Base-by-base conservation (phyloP, 2,888 invertebrate species). In the Ornithoptera alexandrae region DNA sequence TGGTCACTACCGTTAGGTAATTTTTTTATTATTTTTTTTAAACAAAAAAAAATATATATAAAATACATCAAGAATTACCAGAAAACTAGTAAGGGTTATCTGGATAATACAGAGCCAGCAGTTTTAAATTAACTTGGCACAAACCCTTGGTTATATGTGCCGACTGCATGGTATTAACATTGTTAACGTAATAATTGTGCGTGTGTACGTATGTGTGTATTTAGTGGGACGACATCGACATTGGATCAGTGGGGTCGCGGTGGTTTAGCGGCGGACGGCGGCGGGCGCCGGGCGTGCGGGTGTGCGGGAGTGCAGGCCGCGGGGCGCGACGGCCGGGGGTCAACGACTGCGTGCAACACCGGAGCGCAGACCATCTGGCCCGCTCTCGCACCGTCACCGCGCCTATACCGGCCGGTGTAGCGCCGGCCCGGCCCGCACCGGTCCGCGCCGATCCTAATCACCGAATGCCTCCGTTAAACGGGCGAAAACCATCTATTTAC, bases 321-420 rank as follows among this genome's bases (percentile, higher is more conserved):
- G 39, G 79, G 77, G 76, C 78, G 75, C 57, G 20, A 18, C 74
- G 76, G 76, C 81, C 76, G 73, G 76, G 79, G 90, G 91, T 90
- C 90, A 90, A 88, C 87, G 90, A 88, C 89, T 88, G 84, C 79
- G 76, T 71, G 78, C 78, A 73, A 74, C 73, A 76, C 77, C 77
- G 77, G 79, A 77, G 75, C 73, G 73, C 70, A 66, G 65, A 61
- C 15, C 69, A 69, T 69, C 69, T 69, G 65, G 70, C 66, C 62
- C 70, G 58, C 36, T 59, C 60, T 58, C 36, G 56, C 58, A 18
- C 56, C 57, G 50, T 2, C 50, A 57, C 30, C 60, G 17, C 30
- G 61, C 15, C 30, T 24, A 46, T 50, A 53, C 30, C 66, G 36
- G 53, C 36, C 46, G 60, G 46, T n/a, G 56, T 46, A 22, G 61